Evolutionary conservation across 2,797 vertebrate genomes (phyloP).

Genomic region (Tolypeutes matacus): DNA sequence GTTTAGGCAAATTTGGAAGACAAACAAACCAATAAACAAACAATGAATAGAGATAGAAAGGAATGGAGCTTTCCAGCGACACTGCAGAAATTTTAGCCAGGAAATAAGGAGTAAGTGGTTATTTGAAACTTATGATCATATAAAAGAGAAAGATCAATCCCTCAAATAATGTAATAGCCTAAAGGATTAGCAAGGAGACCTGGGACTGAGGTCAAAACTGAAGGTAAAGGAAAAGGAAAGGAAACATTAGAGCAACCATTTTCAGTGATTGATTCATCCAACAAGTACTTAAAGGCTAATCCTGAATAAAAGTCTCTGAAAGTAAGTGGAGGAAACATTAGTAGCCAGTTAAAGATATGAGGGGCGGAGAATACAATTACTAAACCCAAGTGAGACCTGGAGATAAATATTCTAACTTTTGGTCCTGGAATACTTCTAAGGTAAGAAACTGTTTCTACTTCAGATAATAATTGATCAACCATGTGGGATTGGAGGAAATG

Average conservation of each 20-base stretch:
- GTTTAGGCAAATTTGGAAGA: background rate
- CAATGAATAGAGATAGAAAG: background rate
- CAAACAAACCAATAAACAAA: background rate
- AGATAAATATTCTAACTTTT: conserved; percentile 16
- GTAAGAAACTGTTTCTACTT: background rate
- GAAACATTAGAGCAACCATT: background rate
- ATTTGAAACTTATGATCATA: conserved; percentile 24
- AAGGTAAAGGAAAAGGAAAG: background rate
- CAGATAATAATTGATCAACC: background rate
- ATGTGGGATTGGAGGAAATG: background rate
- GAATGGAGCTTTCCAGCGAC: background rate
- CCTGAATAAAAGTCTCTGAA: background rate
- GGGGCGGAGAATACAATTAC: background rate
- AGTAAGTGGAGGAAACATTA: background rate
- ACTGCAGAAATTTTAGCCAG: background rate
- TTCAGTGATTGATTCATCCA: background rate
- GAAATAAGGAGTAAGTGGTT: background rate
- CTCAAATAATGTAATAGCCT: background rate
- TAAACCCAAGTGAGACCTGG: background rate
- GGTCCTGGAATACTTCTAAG: background rate
- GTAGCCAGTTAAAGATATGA: no score
- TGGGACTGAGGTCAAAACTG: background rate
- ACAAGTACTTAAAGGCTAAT: background rate
- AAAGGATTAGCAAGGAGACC: background rate
- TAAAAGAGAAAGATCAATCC: background rate